Percentiles rank a stretch among this genome's conserved stretches.
These are phyloP conservation scores for Nerophis ophidion DNA, from an alignment of 2,113 vertebrate species.

Conservation along the genomic window DNA sequence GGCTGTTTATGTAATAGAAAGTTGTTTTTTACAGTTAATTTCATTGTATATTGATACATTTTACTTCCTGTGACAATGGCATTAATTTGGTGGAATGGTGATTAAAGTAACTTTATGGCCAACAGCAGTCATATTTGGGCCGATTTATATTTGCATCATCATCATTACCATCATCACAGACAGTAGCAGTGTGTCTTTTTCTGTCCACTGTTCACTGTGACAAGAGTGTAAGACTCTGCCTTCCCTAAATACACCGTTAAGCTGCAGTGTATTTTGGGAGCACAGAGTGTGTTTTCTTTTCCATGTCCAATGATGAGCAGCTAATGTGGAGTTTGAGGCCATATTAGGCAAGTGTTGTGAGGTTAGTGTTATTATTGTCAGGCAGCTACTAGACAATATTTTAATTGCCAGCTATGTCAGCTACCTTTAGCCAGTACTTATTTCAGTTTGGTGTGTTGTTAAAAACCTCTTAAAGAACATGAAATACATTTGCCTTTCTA, in stretches of 20 bases:
- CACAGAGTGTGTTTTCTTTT: conserved; percentile 21
- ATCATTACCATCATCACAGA: neutral
- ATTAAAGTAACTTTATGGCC: too few relatives aligned
- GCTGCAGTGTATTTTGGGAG: conserved; percentile 44
- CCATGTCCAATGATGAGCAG: conserved; percentile 19
- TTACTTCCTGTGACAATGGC: too few relatives aligned
- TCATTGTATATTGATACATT: too few relatives aligned
- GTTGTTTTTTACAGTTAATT: too few relatives aligned
- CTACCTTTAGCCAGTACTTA: too few relatives aligned
- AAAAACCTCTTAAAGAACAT: too few relatives aligned
- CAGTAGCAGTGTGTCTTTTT: neutral
- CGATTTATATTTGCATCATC: neutral
- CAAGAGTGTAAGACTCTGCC: conserved; percentile 8
- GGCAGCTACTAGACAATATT: neutral
- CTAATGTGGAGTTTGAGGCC: conserved; percentile 15
- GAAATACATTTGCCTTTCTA: too few relatives aligned
- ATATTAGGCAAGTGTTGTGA: conserved; percentile 7
- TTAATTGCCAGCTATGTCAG: too few relatives aligned
- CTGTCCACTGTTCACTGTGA: neutral
- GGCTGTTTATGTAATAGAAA: too few relatives aligned
- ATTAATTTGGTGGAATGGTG: too few relatives aligned
- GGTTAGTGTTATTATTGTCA: too few relatives aligned
- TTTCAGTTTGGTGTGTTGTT: too few relatives aligned
- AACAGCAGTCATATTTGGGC: neutral
- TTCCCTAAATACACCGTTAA: conserved; percentile 35